phyloP scores from a whole-genome alignment of 2,797 vertebrate species.

The Cossypha caffra region DNA sequence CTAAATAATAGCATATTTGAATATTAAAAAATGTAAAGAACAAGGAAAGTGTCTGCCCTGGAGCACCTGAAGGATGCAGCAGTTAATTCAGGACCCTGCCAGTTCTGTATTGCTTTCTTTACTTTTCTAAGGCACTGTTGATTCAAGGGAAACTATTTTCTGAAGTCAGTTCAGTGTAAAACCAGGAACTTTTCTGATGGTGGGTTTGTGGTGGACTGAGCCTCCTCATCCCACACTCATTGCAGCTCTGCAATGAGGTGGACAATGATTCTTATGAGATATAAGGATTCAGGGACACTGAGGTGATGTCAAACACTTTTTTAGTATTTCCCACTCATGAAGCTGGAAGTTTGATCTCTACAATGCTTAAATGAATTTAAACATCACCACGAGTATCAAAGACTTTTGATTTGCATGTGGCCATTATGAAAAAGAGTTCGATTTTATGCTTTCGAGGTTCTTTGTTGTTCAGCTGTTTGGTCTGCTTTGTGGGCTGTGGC shows the following conservation, averaged over 20 bases:
- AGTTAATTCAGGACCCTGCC: neutral
- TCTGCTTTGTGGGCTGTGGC: neutral
- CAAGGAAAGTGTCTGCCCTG: neutral
- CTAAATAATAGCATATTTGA: neutral
- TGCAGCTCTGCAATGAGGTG: neutral
- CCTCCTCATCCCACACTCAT: neutral
- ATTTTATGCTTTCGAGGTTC: neutral
- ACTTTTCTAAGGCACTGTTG: neutral
- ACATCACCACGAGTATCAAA: neutral
- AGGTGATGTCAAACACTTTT: neutral
- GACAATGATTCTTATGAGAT: neutral
- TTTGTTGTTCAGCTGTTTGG: slow-evolving; percentile 10
- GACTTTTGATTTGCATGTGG: neutral
- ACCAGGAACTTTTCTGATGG: neutral
- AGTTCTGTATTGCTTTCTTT: neutral
- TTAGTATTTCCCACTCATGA: neutral
- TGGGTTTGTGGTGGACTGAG: neutral
- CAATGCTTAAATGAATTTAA: neutral
- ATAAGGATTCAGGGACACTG: neutral
- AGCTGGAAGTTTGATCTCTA: neutral
- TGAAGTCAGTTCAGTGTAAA: neutral
- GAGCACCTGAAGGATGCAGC: neutral
- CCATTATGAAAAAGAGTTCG: neutral
- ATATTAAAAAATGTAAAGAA: neutral
- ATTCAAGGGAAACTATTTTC: neutral